Evolutionary conservation across 2,797 vertebrate species (phyloP), one percentile per base, ranked within the genome.

Genomic region (Myotis myotis): DNA sequence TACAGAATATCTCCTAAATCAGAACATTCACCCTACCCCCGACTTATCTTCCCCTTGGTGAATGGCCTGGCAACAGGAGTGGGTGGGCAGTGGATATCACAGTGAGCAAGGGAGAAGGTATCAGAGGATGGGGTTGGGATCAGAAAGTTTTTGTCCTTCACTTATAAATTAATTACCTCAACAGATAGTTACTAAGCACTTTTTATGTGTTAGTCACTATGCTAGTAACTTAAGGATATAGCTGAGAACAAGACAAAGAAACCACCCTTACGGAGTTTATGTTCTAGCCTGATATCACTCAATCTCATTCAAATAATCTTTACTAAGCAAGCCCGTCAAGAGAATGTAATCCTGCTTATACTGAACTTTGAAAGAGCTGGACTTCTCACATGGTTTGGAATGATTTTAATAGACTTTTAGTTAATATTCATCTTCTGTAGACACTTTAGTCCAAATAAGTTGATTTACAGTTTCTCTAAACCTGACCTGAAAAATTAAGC

Each of bases 381-480:
- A 91, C 87, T 90, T 60, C 53, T 75, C 44, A 83, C 5, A 6
- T 68, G 20, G 71, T 76, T 83, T 41, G n/a, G 36, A 71, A 85
- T 36, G 22, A 87, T 57, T 79, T 75, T 2, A 93, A 80, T 36
- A 44, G 47, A 5, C 19, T 91, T 86, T 92, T 49, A 51, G 83
- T 82, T 90, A 91, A 75, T 79, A 86, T 70, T 80, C 25, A 19
- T 88, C 47, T 74, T 89, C 8, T 51, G 22, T 3, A 88, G 70
- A 71, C 33, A 38, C 30, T 68, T 87, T 62, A 53, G 36, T 93
- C 25, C 64, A 75, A 95, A 71, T 85, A 94, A 76, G 78, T 87
- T 89, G 33, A 89, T 68, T 87, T 90, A 30, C 9, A 93, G 33
- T 66, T 91, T 93, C 92, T 91, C 70, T 55, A 92, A 86, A 30